Percentiles rank a stretch among this genome's conserved stretches.
These are phyloP conservation scores for Trachelus troglodyta DNA, from an alignment of 2,888 invertebrate genomes.

Conservation along the genomic window DNA sequence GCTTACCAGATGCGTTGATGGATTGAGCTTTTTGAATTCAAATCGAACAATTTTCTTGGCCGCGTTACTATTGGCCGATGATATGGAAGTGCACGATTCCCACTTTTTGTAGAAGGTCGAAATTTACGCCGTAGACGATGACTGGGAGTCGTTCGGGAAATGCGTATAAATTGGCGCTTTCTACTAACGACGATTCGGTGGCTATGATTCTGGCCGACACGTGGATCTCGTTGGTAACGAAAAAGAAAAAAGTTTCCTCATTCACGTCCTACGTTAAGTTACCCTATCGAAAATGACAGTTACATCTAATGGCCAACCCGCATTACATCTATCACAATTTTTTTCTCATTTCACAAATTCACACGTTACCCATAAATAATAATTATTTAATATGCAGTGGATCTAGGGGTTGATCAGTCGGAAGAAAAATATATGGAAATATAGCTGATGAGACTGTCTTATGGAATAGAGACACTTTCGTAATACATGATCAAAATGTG, in stretches of 20 bases:
- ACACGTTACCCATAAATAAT: background rate
- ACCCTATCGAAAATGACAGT: background rate
- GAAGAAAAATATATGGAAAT: background rate
- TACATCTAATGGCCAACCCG: background rate
- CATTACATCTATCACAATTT: background rate
- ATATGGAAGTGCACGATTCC: background rate
- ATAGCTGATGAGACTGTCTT: background rate
- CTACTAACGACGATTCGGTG: background rate
- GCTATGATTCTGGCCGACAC: background rate
- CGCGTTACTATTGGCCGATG: slow-evolving; percentile 5
- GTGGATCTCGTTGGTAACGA: background rate
- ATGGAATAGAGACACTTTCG: no score
- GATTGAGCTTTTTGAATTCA: slow-evolving; percentile 21
- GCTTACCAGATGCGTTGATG: slow-evolving; percentile 17
- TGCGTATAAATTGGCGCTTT: slow-evolving; percentile 5
- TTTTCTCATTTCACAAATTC: background rate
- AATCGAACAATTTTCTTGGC: slow-evolving; percentile 17
- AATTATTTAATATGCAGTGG: background rate
- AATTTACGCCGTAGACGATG: background rate
- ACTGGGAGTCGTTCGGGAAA: background rate
- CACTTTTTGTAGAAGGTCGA: background rate
- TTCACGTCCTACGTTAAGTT: background rate
- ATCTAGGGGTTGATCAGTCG: background rate
- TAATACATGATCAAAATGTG: no score
- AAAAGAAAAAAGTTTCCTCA: background rate